phyloP scores from a whole-genome alignment of 1,140 invertebrate species.

The Portunus trituberculatus region DNA sequence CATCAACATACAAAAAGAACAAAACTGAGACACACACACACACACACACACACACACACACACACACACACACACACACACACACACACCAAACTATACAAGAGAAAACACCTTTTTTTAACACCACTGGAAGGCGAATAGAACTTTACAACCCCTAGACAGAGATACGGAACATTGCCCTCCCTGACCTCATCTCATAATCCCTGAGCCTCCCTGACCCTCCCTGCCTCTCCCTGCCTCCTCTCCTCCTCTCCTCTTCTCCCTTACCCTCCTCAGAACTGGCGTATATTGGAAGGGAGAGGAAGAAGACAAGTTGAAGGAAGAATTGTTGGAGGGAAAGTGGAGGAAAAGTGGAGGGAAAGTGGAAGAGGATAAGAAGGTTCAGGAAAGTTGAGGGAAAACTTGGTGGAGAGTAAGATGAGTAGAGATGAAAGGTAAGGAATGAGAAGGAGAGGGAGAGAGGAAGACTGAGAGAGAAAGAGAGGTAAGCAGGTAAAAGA shows the following conservation, averaged over 20 bases:
- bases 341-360: background rate
- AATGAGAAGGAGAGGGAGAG: background rate
- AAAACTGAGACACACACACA: too few relatives aligned
- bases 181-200: slow-evolving; percentile 8
- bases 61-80: too few relatives aligned
- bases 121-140: too few relatives aligned
- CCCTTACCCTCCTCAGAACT: background rate
- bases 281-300: background rate
- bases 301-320: too few relatives aligned
- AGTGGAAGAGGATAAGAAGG: background rate
- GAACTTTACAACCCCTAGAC: too few relatives aligned
- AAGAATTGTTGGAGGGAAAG: background rate
- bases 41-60: too few relatives aligned
- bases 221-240: too few relatives aligned
- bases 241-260: background rate
- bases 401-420: background rate
- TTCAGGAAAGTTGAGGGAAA: background rate
- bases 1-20: too few relatives aligned
- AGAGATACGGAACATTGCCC: too few relatives aligned
- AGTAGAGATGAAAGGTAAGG: background rate
- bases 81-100: too few relatives aligned
- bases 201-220: background rate
- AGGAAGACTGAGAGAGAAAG: too few relatives aligned
- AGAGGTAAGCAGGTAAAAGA: background rate
- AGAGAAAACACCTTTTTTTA: too few relatives aligned